Base-by-base conservation (phyloP, 2,797 vertebrate species). In the Leptoclinus maculatus region DNA sequence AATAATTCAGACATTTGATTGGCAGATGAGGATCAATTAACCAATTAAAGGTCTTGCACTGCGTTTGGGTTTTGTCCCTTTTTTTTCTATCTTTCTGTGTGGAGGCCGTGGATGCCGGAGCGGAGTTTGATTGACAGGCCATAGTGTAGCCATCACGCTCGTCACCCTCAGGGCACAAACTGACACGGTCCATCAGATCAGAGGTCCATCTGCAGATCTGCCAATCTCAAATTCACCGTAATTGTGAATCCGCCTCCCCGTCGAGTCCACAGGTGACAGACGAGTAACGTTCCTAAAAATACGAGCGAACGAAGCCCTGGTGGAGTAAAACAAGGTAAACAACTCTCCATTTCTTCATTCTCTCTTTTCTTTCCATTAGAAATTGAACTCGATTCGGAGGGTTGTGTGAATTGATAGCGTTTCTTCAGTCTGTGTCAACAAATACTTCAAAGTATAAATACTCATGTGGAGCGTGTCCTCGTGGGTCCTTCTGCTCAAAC, bases 131-230 rank as follows among this genome's bases (percentile, higher is more conserved):
- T 65, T 70, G 92, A 89, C 88, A 65, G 73, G 34, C 80, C 49
- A 6, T 23, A 32, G 82, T 17, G 78, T 2, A 71, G 74, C 49
- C 54, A 65, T 83, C 68, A 25, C 39, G 14, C 71, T 39, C 77
- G 87, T 88, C 87, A 85, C 92, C 51, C 91, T 83, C 71, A 12
- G 89, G 92, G 88, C 89, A 82, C 47, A 58, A 83, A 65, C 62
- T 0, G 72, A 71, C 13, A 2, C 0, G 51, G 43, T 66, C 47
- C 29, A 19, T 29, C 56, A 79, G 60, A 83, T 86, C 74, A 75
- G 36, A 71, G 2, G 65, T 19, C 71, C 51, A 2, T 17, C 75
- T 62, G 84, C 59, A 62, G 45, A 53, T n/a, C 78, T 1, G 45
- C 45, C 82, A 34, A 79, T 88, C 53, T 83, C 36, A 0, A 71